These are phyloP conservation scores for Synanthedon myopaeformis DNA, from an alignment of 2,888 invertebrate species.

Conservation along the genomic window DNA sequence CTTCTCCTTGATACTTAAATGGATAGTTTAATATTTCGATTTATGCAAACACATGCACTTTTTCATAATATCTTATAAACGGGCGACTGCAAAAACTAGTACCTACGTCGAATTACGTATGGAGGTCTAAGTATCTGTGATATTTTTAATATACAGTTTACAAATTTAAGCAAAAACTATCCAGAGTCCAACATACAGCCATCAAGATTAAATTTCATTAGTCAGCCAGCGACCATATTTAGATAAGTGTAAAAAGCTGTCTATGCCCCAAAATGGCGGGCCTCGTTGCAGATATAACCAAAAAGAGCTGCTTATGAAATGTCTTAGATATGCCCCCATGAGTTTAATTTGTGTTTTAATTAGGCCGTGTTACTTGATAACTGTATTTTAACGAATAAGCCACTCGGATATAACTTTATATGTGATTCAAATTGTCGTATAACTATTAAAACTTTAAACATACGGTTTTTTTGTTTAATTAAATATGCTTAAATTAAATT, in stretches of 20 bases:
- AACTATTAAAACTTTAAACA: no score
- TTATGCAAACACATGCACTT: no score
- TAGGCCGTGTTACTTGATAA: constrained; percentile 8
- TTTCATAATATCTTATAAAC: no score
- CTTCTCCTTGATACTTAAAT: no score
- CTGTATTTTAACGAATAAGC: constrained; percentile 1
- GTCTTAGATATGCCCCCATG: constrained; percentile 38
- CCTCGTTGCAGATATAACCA: constrained; percentile 24
- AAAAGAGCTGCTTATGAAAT: constrained; percentile 34
- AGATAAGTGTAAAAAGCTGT: constrained; percentile 37
- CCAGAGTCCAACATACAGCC: constrained; percentile 12
- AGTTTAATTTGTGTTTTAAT: constrained; percentile 18
- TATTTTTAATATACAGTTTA: no score
- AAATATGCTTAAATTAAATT: no score
- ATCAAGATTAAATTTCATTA: constrained; percentile 52
- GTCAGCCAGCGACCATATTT: constrained; percentile 27
- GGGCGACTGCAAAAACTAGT: no score
- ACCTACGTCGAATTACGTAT: no score
- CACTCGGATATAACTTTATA: not conserved
- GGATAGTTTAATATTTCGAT: no score
- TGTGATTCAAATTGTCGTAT: no score
- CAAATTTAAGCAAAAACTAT: not conserved
- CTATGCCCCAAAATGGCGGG: constrained; percentile 31
- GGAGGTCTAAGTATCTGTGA: no score
- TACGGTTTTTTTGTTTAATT: no score